These are phyloP conservation scores for Cheilinus undulatus DNA, from an alignment of 2,113 vertebrate genomes.

Conservation along the genomic window DNA sequence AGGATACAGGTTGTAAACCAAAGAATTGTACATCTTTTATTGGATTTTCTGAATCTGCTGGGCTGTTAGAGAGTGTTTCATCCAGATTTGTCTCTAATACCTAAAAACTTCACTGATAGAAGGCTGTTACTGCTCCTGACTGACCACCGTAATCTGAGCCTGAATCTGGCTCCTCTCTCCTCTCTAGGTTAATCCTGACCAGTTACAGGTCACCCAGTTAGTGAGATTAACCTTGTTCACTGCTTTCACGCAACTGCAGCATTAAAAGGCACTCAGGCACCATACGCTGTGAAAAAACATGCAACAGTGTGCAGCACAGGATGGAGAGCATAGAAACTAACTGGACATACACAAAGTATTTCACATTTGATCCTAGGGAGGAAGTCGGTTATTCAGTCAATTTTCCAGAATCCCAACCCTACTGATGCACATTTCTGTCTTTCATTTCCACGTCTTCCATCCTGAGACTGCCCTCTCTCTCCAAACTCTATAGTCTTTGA, in stretches of 20 bases:
- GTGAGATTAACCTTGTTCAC: constrained; percentile 21
- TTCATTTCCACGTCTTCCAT: neutral
- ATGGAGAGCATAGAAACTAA: too few relatives aligned
- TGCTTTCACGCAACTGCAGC: neutral
- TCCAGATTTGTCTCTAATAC: too few relatives aligned
- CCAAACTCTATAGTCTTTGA: neutral
- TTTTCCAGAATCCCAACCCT: neutral
- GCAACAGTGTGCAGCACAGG: too few relatives aligned
- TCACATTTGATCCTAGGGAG: too few relatives aligned
- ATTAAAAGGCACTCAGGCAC: neutral
- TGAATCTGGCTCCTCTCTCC: neutral
- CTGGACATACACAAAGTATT: too few relatives aligned
- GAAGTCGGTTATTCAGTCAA: neutral
- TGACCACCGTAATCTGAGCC: neutral
- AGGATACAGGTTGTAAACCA: too few relatives aligned
- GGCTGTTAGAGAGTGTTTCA: too few relatives aligned
- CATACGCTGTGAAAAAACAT: neutral
- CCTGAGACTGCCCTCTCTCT: neutral
- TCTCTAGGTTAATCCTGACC: constrained; percentile 10
- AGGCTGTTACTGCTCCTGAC: neutral
- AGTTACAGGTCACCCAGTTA: constrained; percentile 19
- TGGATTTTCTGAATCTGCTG: too few relatives aligned
- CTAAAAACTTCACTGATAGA: too few relatives aligned
- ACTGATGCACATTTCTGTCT: neutral
- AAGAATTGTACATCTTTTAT: too few relatives aligned